Percentiles rank a stretch among this genome's conserved stretches.
phyloP scores from a whole-genome alignment of 2,888 invertebrate species.

The Tetragnatha montana region DNA sequence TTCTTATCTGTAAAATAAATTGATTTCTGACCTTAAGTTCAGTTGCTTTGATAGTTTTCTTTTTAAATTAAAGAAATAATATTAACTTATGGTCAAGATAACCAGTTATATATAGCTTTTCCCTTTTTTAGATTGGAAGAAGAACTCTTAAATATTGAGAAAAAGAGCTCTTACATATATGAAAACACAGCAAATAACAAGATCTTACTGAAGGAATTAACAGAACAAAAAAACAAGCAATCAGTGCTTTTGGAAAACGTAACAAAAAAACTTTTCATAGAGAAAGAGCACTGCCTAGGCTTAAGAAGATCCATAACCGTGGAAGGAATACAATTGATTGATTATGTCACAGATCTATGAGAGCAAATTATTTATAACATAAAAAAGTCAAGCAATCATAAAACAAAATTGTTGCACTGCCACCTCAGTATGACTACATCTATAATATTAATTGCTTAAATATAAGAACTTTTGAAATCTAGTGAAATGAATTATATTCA shows the following conservation, averaged over 20 bases:
- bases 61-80: too few relatives aligned
- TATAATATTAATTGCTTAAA: too few relatives aligned
- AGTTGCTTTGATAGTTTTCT: too few relatives aligned
- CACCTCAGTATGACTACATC: neutral
- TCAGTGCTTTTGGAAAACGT: conserved; percentile 37
- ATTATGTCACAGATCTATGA: conserved; percentile 15
- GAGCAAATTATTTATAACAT: too few relatives aligned
- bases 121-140: conserved; percentile 38
- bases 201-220: conserved; percentile 28
- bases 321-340: neutral
- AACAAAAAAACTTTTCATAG: conserved; percentile 45
- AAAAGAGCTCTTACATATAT: neutral
- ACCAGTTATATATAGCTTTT: neutral
- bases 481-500: too few relatives aligned
- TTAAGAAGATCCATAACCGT: conserved; percentile 38
- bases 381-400: too few relatives aligned
- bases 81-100: too few relatives aligned
- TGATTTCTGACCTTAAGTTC: too few relatives aligned
- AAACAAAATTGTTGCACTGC: neutral
- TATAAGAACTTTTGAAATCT: too few relatives aligned
- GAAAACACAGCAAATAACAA: conserved; percentile 27
- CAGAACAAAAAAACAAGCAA: conserved; percentile 41
- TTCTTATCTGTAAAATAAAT: too few relatives aligned
- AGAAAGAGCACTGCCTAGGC: conserved; percentile 54
- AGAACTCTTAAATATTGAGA: conserved; percentile 47